phyloP scores from a whole-genome alignment of 2,888 invertebrate species.

The Cryptocephalus primarius region DNA sequence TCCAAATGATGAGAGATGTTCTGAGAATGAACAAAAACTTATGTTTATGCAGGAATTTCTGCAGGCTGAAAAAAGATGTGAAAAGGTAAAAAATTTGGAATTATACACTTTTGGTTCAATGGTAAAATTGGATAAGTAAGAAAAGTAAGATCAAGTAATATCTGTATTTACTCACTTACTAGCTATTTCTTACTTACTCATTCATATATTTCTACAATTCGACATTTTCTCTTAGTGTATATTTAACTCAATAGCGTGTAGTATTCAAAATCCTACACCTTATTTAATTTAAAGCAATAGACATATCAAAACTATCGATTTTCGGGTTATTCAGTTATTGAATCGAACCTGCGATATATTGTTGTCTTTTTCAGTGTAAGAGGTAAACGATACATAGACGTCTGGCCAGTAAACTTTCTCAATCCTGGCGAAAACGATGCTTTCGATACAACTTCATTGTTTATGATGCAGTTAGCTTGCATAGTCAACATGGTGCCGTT shows the following conservation, averaged over 20 bases:
- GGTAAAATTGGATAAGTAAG: too few relatives aligned
- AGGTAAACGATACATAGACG: constrained; percentile 76
- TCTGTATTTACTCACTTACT: too few relatives aligned
- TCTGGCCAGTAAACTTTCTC: constrained; percentile 94
- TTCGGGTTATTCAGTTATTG: too few relatives aligned
- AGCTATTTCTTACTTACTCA: too few relatives aligned
- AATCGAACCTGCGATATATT: too few relatives aligned
- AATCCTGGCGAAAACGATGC: constrained; percentile 63
- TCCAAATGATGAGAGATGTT: constrained; percentile 77
- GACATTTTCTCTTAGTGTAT: too few relatives aligned
- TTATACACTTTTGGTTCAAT: background rate
- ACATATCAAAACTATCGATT: too few relatives aligned
- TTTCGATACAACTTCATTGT: constrained; percentile 85
- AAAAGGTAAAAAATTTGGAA: constrained; percentile 42
- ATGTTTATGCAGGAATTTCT: constrained; percentile 86
- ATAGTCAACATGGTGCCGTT: constrained; percentile 84
- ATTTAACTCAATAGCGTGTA: too few relatives aligned
- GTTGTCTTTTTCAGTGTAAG: constrained; percentile 41
- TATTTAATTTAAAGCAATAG: too few relatives aligned
- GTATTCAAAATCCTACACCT: too few relatives aligned
- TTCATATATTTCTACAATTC: too few relatives aligned
- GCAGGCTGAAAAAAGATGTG: constrained; percentile 66
- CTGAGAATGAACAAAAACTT: constrained; percentile 90
- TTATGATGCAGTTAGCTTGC: constrained; percentile 93
- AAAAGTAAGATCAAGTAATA: too few relatives aligned